Base-by-base conservation (phyloP, 2,113 vertebrate genomes). In the Amblyornis subalaris region DNA sequence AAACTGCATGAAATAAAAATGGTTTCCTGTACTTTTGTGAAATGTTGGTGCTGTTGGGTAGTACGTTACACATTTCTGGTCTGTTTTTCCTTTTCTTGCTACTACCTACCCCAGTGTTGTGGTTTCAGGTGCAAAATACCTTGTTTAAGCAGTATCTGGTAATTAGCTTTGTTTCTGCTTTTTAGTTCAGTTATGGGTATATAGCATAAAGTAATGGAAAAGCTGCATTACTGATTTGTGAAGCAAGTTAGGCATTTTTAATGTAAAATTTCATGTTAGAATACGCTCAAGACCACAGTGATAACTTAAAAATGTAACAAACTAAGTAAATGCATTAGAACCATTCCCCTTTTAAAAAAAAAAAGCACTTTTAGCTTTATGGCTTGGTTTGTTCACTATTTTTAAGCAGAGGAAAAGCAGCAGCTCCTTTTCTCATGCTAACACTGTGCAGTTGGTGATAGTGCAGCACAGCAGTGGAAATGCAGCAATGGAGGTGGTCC, bases 41-140 rank as follows among this genome's bases (percentile, higher is more conserved):
- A 67, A 70, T 3, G 28, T 73, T 86, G 90, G 72, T 93, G 85
- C 76, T 94, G 89, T 86, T 80, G 85, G 82, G 57, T 88, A 58
- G 26, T 80, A 33, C 51, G 84, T 72, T 31, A 73, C 53, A 22
- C 22, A 35, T 12, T 78, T 54, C 78, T 78, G n/a, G 23, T 82
- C 87, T 60, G 0, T 38, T 94, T 85, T 91, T 93, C 92, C 84
- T 94, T 87, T 74, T 55, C 69, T 55, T 60, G 57, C 62, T 73
- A 44, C 70, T 79, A 18, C 3, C 26, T 67, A 54, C 2, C 73
- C 53, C 40, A 31, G 35, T 88, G 21, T 35, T 72, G 73, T 90
- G 31, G 1, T 83, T 92, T 60, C 26, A 55, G 55, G 36, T 70
- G 62, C 7, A 9, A 45, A 85, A 66, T 55, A 81, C 31, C 12